Base-by-base conservation (phyloP, 2,113 vertebrate species). In the Cochlearius cochlearius region DNA sequence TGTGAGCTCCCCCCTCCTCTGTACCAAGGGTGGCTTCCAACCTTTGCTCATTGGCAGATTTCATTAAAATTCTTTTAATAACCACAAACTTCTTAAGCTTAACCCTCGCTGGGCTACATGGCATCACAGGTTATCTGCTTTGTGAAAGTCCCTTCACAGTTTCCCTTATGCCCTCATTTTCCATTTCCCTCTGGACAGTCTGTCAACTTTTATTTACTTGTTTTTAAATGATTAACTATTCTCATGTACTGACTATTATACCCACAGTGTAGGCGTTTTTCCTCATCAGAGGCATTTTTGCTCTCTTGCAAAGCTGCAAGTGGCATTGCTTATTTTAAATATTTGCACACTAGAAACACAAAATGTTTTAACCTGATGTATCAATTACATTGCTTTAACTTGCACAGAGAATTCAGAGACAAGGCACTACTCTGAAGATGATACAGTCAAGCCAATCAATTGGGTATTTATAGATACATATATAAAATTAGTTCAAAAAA, bases 41-140 rank as follows among this genome's bases (percentile, higher is more conserved):
- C 56, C 58, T 88, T 78, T 94, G 66, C 66, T 91, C 81, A 88
- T 58, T 45, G 27, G 53, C 56, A 93, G 80, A 75, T 96, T 96
- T 85, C 77, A 95, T 93, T 75, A 94, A 53, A 94, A 90, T 93
- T 85, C 90, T 80, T 95, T 72, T 82, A 95, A 96, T 90, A 96
- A 96, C 62, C 60, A 77, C 55, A 68, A 75, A 88, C 58, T 82
- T 92, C 68, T 85, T 89, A 67, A 95, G 80, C 11, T 94, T 96
- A 92, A 90, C 73, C 59, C 66, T 91, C 0, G 0, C 62, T 85
- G 62, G 34, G 52, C 81, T 67, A 81, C 21, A 52, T 5, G 50
- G 39, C 39, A 94, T 30, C 77, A 72, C 56, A 64, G 49, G 50
- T 55, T 82, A 53, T 41, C 36, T 62, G 25, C 39, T 88, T 60